These are phyloP conservation scores for Xylota sylvarum DNA, from an alignment of 2,888 invertebrate species.

Conservation along the genomic window DNA sequence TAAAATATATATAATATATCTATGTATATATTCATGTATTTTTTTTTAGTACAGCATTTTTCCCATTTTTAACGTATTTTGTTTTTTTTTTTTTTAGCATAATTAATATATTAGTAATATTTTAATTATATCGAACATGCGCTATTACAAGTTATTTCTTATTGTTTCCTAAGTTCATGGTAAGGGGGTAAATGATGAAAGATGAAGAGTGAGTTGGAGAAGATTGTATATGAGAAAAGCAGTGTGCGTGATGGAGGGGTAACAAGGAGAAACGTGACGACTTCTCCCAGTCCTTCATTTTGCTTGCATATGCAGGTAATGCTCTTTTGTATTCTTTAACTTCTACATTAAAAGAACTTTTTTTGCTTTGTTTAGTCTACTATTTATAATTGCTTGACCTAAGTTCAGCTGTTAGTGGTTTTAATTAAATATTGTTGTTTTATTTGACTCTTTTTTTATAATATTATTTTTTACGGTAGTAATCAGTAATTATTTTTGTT, in stretches of 20 bases:
- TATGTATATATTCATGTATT: slow-evolving; percentile 59
- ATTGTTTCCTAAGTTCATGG: slow-evolving; percentile 75
- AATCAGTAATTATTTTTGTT: slow-evolving; percentile 72
- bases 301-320: slow-evolving; percentile 77
- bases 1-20: slow-evolving; percentile 69
- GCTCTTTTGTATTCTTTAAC: slow-evolving; percentile 77
- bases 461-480: slow-evolving; percentile 71
- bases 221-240: slow-evolving; percentile 73
- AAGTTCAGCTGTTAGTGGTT: slow-evolving; percentile 77
- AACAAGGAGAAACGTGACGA: slow-evolving; percentile 68
- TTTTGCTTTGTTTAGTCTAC: slow-evolving; percentile 77
- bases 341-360: slow-evolving; percentile 78
- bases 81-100: slow-evolving; percentile 57
- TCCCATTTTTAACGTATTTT: slow-evolving; percentile 62
- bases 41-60: slow-evolving; percentile 69
- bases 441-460: slow-evolving; percentile 73
- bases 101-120: slow-evolving; percentile 76
- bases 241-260: slow-evolving; percentile 76
- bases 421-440: slow-evolving; percentile 76
- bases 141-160: slow-evolving; percentile 76
- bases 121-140: slow-evolving; percentile 77
- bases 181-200: slow-evolving; percentile 61
- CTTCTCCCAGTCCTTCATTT: slow-evolving; percentile 68
- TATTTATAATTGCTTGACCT: slow-evolving; percentile 77
- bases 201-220: slow-evolving; percentile 68